Evolutionary conservation across 1,140 invertebrate genomes (phyloP), one percentile per base, ranked within the genome.

Genomic region (Propsilocerus akamusi): DNA sequence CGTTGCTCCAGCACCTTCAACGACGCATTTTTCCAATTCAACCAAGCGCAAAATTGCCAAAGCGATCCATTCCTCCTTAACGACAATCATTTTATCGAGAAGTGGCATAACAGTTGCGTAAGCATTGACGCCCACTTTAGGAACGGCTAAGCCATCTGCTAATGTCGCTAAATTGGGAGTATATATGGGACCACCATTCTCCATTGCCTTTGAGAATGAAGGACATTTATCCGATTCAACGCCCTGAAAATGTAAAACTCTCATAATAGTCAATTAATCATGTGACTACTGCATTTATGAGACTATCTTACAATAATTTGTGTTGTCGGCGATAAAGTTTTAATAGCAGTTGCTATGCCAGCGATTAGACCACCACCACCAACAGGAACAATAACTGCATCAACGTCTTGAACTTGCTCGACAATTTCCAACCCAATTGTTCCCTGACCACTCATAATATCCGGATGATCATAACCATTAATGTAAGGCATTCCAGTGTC

Each of bases 141-240:
- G 86, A 0, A 96, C 91, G 0, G 91, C 88, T 17, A 96, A 68
- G 59, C 91, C 92, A 70, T 96, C 92, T 2, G 91, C 90, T 46
- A 95, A 58, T 0, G 88, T 91, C 3, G 86, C 81, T 32, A 77
- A 69, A 26, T 81, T 80, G 14, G 75, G 63, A 2, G 81, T 80
- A 49, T 71, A 68, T 0, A 78, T 67, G 14, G 88, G 87, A 49
- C 78, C 72, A 0, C 82, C 77, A 46, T 74, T 69, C 54, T 81
- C 72, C 51, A 93, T 58, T 0, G 91, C 87, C 26, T 71, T 64
- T 5, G 74, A 64, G 68, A 93, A 95, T 60, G 87, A 89, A 4
- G 86, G 74, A 65, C 89, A 93, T 54, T 81, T 77, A 58, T 93
- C 89, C 0, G 90, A 85, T 67, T 96, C 92, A 3, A 91, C 88